Conservation (phyloP, 2,113 vertebrate species). For the Oplegnathus fasciatus region DNA sequence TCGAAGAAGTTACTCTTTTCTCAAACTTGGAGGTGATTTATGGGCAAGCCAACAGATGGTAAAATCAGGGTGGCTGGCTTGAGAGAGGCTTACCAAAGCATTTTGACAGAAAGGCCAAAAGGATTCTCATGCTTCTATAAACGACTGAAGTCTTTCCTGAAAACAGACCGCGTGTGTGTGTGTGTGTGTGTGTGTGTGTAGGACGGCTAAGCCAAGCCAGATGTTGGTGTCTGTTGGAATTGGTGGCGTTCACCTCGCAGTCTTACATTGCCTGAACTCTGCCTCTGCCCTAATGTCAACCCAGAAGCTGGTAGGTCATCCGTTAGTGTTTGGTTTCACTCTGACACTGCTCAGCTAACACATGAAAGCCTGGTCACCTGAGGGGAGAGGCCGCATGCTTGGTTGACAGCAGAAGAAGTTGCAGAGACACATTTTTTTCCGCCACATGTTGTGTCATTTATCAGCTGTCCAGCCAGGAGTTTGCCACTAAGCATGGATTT, state of each 20-base stretch:
- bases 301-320: constrained; percentile 53
- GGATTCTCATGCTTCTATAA: constrained; percentile 53
- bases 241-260: constrained; percentile 52
- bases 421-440: background rate
- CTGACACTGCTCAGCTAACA: constrained; percentile 26
- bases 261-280: constrained; percentile 38
- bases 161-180: constrained; percentile 17
- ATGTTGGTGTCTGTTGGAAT: constrained; percentile 64
- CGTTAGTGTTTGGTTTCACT: constrained; percentile 60
- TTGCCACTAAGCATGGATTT: background rate
- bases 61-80: constrained; percentile 46
- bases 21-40: constrained; percentile 48
- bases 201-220: constrained; percentile 71
- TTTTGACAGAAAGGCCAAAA: constrained; percentile 49
- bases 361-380: constrained; percentile 31
- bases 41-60: constrained; percentile 50
- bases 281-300: constrained; percentile 57
- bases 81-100: constrained; percentile 42
- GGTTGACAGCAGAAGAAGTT: constrained; percentile 12
- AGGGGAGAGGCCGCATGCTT: constrained; percentile 19
- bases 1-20: constrained; percentile 11
- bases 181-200: constrained; percentile 30
- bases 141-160: constrained; percentile 38
- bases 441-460: constrained; percentile 15
- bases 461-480: background rate